Evolutionary conservation across 2,797 vertebrate genomes (phyloP), one percentile per base, ranked within the genome.

Genomic region (Babyrousa celebensis): DNA sequence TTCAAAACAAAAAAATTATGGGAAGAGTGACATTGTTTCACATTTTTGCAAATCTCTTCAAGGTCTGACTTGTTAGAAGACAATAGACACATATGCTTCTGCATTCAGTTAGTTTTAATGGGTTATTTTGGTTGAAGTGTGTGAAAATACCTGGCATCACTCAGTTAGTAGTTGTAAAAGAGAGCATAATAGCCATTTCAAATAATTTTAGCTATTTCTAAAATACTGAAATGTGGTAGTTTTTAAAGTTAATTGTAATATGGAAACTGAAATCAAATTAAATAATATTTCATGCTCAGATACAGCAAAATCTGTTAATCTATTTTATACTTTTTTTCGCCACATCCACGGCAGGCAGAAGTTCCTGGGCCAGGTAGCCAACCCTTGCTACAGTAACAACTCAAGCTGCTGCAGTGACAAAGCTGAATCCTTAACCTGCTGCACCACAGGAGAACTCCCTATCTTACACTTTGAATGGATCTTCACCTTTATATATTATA

Each of bases 231-330:
- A 94, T 78, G 8, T 54, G 16, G 8, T 54, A 70, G 65, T 25
- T 77, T 78, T 85, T 60, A 92, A 96, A 96, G 58, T 56, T 82
- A 70, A 65, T 43, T 90, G 2, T 32, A 32, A 54, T 68, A 54
- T 68, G 17, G 56, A 75, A 85, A 87, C 20, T 68, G 29, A 83
- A 93, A 84, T 93, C 29, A 71, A 32, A 52, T 70, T n/a, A 85
- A n/a, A 40, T 75, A 74, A 21, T 11, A 48, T 72, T 77, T 91
- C 54, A 74, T 29, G 20, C 29, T 83, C n/a, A 92, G 20, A 71
- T 85, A 54, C 1, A 56, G 14, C 71, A 68, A 89, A 92, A 85
- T 74, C 23, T 32, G 52, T 65, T 70, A 54, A 14, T 65, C 12
- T 63, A 1, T 63, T 62, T 82, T 43, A 82, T 2, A 85, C 48